phyloP scores from a whole-genome alignment of 2,888 invertebrate species.

The Coelinius sp. region DNA sequence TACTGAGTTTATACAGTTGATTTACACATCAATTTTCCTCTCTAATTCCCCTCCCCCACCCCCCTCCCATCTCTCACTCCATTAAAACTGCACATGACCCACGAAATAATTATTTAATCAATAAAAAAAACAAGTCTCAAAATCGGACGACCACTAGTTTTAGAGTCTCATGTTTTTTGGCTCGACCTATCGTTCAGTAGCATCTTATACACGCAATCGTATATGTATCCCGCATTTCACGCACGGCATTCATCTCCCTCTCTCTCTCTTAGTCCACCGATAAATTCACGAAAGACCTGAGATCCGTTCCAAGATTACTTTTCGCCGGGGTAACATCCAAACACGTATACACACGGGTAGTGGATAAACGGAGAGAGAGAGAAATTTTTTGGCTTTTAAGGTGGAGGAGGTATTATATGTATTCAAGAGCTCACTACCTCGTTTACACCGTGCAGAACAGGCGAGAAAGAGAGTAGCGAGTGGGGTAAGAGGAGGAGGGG shows the following conservation, averaged over 20 bases:
- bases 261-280: slow-evolving; percentile 36
- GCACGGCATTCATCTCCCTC: slow-evolving; percentile 38
- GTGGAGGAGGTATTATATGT: slow-evolving; percentile 21
- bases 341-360: not conserved
- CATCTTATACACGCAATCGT: slow-evolving; percentile 50
- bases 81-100: not conserved
- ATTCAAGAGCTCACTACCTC: slow-evolving; percentile 29
- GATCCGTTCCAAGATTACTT: slow-evolving; percentile 52
- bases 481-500: not conserved
- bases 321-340: slow-evolving; percentile 41
- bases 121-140: too few species aligned
- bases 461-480: not conserved
- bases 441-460: slow-evolving; percentile 30
- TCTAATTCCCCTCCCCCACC: too few species aligned
- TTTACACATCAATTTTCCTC: too few species aligned
- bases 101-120: not conserved
- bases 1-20: too few species aligned
- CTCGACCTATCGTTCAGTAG: slow-evolving; percentile 48
- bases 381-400: not conserved
- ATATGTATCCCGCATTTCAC: slow-evolving; percentile 37
- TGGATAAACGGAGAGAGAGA: not conserved
- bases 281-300: slow-evolving; percentile 49
- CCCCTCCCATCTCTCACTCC: not conserved
- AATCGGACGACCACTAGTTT: not conserved
- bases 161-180: slow-evolving; percentile 35